A percentile compares a stretch with the other conserved stretches of the same genome.
Conservation (phyloP, 1,140 invertebrate species). For the Drosophila kikkawai region DNA sequence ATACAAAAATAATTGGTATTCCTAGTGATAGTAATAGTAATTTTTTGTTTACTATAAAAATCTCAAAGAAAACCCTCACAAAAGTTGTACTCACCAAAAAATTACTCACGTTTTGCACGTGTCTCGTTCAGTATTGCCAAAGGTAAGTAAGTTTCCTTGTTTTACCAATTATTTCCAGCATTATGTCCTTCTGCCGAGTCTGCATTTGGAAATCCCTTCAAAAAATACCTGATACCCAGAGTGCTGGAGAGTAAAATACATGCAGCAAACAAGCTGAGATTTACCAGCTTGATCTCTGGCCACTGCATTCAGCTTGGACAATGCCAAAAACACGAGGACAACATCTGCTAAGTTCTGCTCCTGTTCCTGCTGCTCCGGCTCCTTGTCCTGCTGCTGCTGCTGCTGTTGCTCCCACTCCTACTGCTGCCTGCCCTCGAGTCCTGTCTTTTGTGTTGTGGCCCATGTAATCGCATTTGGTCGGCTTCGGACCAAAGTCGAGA, state of each 20-base stretch:
- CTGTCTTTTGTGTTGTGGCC: constrained; percentile 44
- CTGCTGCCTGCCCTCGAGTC: constrained; percentile 10
- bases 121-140: not conserved
- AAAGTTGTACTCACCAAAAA: not conserved
- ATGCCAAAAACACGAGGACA: constrained; percentile 34
- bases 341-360: constrained; percentile 39
- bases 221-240: constrained; percentile 43
- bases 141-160: constrained; percentile 2
- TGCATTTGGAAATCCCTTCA: constrained; percentile 21
- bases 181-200: constrained; percentile 33
- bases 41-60: no score
- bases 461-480: constrained; percentile 74
- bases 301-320: constrained; percentile 39
- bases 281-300: constrained; percentile 52
- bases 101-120: not conserved
- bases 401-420: not conserved
- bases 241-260: constrained; percentile 32
- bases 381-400: constrained; percentile 1
- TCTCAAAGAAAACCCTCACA: no score
- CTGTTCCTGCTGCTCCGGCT: constrained; percentile 4
- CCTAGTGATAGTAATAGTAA: no score
- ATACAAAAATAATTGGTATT: no score
- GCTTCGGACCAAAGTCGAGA: constrained; percentile 40
- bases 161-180: constrained; percentile 13
- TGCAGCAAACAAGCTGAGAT: constrained; percentile 34